Conservation (phyloP, 1,140 invertebrate species). For the Diachasmimorpha longicaudata region DNA sequence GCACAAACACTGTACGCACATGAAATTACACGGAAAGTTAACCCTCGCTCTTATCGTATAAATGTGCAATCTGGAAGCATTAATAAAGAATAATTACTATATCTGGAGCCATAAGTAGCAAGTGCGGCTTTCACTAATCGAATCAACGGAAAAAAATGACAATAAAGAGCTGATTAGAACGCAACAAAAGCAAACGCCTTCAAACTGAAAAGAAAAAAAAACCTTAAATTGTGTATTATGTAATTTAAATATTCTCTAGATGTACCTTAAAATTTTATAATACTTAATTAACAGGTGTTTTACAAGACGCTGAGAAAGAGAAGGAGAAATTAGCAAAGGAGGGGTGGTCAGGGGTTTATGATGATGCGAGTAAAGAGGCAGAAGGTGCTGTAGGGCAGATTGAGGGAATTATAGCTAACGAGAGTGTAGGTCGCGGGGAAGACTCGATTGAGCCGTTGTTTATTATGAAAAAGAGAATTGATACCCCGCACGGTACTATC, state of each 20-base stretch:
- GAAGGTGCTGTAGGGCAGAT: conserved; percentile 50
- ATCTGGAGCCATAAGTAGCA: conserved; percentile 52
- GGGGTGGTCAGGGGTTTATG: conserved; percentile 62
- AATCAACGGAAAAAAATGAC: conserved; percentile 36
- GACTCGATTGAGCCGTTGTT: conserved; percentile 43
- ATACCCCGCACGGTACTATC: conserved; percentile 33
- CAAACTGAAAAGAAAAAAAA: conserved; percentile 47
- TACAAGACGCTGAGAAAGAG: conserved; percentile 63
- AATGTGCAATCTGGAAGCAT: neutral
- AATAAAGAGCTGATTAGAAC: conserved; percentile 5
- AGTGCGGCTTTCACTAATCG: conserved; percentile 62
- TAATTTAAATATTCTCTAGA: conserved; percentile 49
- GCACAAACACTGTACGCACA: conserved; percentile 56
- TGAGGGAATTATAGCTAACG: conserved; percentile 21
- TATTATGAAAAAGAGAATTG: conserved; percentile 38
- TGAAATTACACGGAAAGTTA: conserved; percentile 57
- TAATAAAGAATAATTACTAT: neutral
- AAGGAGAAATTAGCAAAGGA: conserved; percentile 62
- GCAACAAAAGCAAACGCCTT: conserved; percentile 42
- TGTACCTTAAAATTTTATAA: conserved; percentile 57
- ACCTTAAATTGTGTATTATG: conserved; percentile 44
- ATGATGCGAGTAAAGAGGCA: conserved; percentile 57
- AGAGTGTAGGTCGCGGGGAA: conserved; percentile 10
- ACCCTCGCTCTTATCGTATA: conserved; percentile 46
- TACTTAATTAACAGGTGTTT: conserved; percentile 65